These are phyloP conservation scores for Diabrotica undecimpunctata DNA, from an alignment of 1,140 invertebrate genomes.

Conservation along the genomic window DNA sequence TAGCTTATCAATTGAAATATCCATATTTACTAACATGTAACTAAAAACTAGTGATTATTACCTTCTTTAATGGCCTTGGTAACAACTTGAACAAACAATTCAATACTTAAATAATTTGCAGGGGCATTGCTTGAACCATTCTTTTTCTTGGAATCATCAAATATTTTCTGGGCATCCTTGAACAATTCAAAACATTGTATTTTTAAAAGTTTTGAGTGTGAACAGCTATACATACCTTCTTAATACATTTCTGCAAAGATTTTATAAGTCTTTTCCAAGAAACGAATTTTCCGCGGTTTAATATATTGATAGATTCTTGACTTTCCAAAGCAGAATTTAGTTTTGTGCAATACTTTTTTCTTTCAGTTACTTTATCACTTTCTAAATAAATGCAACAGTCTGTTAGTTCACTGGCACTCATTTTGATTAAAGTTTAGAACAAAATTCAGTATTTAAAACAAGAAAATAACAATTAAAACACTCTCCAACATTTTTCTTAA, in stretches of 20 bases:
- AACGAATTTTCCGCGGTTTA: slow-evolving; percentile 22
- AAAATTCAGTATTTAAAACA: too few species aligned
- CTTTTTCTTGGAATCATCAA: slow-evolving; percentile 29
- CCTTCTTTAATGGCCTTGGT: slow-evolving; percentile 22
- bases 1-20: too few species aligned
- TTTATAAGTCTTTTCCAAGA: slow-evolving; percentile 26
- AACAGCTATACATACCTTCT: slow-evolving; percentile 23
- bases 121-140: slow-evolving; percentile 9
- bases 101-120: slow-evolving; percentile 11
- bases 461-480: too few species aligned
- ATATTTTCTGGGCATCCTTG: slow-evolving; percentile 29
- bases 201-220: not conserved
- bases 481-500: too few species aligned
- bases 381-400: slow-evolving; percentile 24
- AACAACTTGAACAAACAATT: slow-evolving; percentile 25
- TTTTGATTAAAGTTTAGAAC: not conserved
- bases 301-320: slow-evolving; percentile 18
- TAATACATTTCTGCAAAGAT: slow-evolving; percentile 27
- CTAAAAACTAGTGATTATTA: not conserved
- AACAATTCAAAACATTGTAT: not conserved
- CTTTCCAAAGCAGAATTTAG: slow-evolving; percentile 23
- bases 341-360: slow-evolving; percentile 27
- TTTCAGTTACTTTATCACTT: slow-evolving; percentile 25
- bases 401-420: slow-evolving; percentile 19
- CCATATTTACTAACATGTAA: too few species aligned